These are phyloP conservation scores for Drosophila melanosoma DNA, from an alignment of 2,888 invertebrate genomes.

Conservation along the genomic window DNA sequence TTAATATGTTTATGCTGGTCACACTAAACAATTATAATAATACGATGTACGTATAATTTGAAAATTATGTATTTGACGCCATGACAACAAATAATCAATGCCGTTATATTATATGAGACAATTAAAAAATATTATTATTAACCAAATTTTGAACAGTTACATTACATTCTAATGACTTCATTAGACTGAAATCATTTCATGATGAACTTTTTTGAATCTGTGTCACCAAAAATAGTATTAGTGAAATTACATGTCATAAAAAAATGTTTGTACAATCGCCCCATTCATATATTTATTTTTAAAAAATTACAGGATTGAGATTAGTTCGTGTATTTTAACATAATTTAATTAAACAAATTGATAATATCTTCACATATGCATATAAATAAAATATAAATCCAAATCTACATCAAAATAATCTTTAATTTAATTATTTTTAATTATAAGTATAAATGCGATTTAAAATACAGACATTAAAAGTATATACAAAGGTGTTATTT, in stretches of 20 bases:
- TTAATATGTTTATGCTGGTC: neutral
- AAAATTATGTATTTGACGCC: neutral
- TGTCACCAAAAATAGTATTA: slow-evolving; percentile 8
- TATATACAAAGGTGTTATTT: slow-evolving; percentile 52
- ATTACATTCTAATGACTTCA: neutral
- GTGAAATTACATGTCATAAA: neutral
- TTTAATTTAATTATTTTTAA: slow-evolving; percentile 21
- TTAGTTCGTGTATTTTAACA: slow-evolving; percentile 13
- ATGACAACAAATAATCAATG: neutral
- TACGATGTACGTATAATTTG: neutral
- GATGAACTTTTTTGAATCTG: slow-evolving; percentile 12
- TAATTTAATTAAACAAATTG: slow-evolving; percentile 23
- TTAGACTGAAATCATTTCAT: neutral
- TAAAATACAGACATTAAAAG: slow-evolving; percentile 49
- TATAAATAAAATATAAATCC: slow-evolving; percentile 41
- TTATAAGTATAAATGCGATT: slow-evolving; percentile 33
- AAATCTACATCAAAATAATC: slow-evolving; percentile 53
- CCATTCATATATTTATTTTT: slow-evolving; percentile 4
- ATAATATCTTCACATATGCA: slow-evolving; percentile 52
- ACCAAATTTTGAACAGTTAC: neutral
- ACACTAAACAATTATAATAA: neutral
- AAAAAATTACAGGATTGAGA: neutral
- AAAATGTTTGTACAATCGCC: neutral
- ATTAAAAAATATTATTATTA: neutral
- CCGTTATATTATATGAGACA: neutral